A percentile compares a stretch with the other conserved stretches of the same genome.
phyloP scores from a whole-genome alignment of 2,888 invertebrate species.

The Bombyx huttoni region DNA sequence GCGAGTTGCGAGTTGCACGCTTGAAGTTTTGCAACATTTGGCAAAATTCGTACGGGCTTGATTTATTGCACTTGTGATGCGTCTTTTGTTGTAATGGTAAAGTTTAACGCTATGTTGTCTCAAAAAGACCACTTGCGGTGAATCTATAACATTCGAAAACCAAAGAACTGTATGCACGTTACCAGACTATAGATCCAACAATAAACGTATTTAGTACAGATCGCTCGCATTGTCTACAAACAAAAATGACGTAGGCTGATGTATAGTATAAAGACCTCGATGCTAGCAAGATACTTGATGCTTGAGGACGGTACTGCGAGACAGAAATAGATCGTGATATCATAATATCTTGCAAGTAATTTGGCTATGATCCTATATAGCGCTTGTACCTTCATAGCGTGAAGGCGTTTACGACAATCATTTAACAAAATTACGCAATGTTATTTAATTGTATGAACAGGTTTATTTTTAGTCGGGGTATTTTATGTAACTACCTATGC shows the following conservation, averaged over 20 bases:
- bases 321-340: constrained; percentile 60
- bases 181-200: constrained; percentile 29
- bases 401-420: constrained; percentile 6
- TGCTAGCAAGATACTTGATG: constrained; percentile 35
- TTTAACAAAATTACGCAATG: constrained; percentile 4
- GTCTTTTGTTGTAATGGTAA: constrained; percentile 35
- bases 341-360: constrained; percentile 42
- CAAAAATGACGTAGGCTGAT: constrained; percentile 28
- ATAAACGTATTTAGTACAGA: constrained; percentile 35
- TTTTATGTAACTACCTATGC: no score
- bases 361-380: constrained; percentile 29
- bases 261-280: constrained; percentile 45
- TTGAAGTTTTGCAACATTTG: constrained; percentile 54
- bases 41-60: constrained; percentile 54
- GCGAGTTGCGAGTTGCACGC: constrained; percentile 37
- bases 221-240: constrained; percentile 27
- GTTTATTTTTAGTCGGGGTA: not conserved
- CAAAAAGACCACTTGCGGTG: constrained; percentile 59
- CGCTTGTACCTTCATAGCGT: constrained; percentile 17
- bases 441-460: constrained; percentile 1
- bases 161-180: constrained; percentile 29
- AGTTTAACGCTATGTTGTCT: constrained; percentile 37
- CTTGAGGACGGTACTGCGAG: constrained; percentile 31
- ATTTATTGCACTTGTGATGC: constrained; percentile 45
- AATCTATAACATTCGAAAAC: constrained; percentile 37